Percentiles rank a stretch among this genome's conserved stretches.
phyloP scores from a whole-genome alignment of 2,888 invertebrate species.

The Sarcophaga rosellei region DNA sequence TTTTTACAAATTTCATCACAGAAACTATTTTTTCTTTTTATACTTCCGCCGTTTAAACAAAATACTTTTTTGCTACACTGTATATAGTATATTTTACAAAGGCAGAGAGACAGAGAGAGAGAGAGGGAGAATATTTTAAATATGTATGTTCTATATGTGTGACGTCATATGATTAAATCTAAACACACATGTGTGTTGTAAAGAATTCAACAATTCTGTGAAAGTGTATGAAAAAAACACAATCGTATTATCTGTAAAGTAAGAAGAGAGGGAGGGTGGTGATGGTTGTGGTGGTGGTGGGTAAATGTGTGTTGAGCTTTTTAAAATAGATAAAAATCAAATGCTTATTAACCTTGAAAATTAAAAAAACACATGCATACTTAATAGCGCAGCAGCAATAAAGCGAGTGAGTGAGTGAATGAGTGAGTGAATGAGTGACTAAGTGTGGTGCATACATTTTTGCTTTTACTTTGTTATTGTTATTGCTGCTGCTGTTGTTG shows the following conservation, averaged over 20 bases:
- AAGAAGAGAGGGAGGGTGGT: not conserved
- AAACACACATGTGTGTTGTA: no score
- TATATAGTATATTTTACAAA: not conserved
- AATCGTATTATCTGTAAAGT: conserved; percentile 17
- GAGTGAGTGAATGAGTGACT: not conserved
- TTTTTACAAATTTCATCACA: not conserved
- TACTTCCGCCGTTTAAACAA: not conserved
- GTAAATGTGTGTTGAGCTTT: not conserved
- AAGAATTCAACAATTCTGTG: not conserved
- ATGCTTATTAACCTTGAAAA: conserved; percentile 65
- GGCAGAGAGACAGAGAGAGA: not conserved
- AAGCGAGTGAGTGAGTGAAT: not conserved
- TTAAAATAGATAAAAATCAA: conserved; percentile 22
- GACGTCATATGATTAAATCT: conserved; percentile 38
- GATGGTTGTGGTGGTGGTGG: not conserved
- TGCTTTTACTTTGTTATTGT: not conserved
- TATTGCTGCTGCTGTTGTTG: no score
- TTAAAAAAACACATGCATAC: not conserved
- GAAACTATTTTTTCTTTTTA: no score
- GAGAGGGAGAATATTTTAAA: no score
- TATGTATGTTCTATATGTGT: conserved; percentile 1
- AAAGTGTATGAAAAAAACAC: not conserved
- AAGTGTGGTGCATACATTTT: not conserved
- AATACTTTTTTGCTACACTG: conserved; percentile 36
- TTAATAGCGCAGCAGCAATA: not conserved